Evolutionary conservation across 2,888 invertebrate species (phyloP).

Genomic region (Dysmachus trigonus): DNA sequence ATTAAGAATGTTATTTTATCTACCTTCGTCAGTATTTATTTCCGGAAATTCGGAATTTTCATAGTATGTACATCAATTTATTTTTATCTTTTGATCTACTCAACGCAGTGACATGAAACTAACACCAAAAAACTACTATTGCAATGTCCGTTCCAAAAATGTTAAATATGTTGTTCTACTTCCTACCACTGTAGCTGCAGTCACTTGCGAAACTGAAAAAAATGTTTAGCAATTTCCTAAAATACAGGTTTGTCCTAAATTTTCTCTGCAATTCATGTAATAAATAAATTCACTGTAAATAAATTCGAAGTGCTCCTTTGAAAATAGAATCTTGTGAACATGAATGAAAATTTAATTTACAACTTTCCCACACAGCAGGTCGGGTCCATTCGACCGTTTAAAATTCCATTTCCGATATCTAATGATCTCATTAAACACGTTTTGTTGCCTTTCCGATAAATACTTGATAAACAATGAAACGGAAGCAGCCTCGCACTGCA

Average conservation of each 20-base stretch:
- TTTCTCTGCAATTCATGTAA: no score
- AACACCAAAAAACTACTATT: no score
- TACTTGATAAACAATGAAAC: constrained; percentile 27
- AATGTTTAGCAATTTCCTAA: no score
- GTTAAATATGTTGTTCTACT: no score
- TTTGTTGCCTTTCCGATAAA: not conserved
- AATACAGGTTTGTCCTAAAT: no score
- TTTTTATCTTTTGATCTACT: no score
- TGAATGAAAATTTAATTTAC: not conserved
- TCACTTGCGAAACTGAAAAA: no score
- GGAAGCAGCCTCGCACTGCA: constrained; percentile 12
- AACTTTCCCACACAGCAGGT: not conserved
- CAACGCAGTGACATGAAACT: no score
- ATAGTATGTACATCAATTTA: no score
- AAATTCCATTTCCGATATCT: not conserved
- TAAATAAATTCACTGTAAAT: not conserved
- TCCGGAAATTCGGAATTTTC: not conserved
- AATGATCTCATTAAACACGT: constrained; percentile 23
- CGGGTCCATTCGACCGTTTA: not conserved
- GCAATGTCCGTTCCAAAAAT: no score
- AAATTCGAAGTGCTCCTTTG: not conserved
- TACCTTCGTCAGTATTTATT: not conserved
- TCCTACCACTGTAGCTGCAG: no score
- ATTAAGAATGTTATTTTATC: not conserved
- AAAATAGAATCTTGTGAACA: not conserved